A percentile compares a stretch with the other conserved stretches of the same genome.
Conservation (phyloP, 2,113 vertebrate species). For the Capreolus pygargus region DNA sequence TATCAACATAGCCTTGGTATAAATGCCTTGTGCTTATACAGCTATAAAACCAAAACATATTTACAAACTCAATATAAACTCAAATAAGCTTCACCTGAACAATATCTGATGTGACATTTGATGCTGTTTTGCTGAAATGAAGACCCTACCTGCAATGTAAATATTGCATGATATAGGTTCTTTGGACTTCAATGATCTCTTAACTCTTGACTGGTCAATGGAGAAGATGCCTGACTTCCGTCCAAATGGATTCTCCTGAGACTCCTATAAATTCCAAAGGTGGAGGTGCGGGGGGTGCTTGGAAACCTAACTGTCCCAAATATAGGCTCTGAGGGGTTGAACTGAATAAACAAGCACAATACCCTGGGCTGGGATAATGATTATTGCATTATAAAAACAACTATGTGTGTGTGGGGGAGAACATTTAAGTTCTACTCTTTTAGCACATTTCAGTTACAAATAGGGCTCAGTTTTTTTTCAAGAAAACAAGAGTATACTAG, state of each 20-base stretch:
- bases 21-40: not conserved
- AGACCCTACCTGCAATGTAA: not conserved
- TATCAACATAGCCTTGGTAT: not conserved
- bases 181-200: not conserved
- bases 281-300: not conserved
- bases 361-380: not conserved
- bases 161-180: not conserved
- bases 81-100: not conserved
- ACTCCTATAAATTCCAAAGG: not conserved
- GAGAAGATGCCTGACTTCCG: not conserved
- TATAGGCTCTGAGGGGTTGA: not conserved
- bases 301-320: not conserved
- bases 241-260: not conserved
- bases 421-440: not conserved
- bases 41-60: not conserved
- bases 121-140: conserved; percentile 17
- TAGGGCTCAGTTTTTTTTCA: not conserved
- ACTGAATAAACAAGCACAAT: not conserved
- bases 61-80: not conserved
- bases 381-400: not conserved
- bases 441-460: not conserved
- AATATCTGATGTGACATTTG: not conserved
- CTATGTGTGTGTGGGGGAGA: fast-evolving
- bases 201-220: not conserved
- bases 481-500: not conserved